A percentile compares a stretch with the other conserved stretches of the same genome.
These are phyloP conservation scores for Chrosomus eos DNA, from an alignment of 2,797 vertebrate genomes.

Conservation along the genomic window DNA sequence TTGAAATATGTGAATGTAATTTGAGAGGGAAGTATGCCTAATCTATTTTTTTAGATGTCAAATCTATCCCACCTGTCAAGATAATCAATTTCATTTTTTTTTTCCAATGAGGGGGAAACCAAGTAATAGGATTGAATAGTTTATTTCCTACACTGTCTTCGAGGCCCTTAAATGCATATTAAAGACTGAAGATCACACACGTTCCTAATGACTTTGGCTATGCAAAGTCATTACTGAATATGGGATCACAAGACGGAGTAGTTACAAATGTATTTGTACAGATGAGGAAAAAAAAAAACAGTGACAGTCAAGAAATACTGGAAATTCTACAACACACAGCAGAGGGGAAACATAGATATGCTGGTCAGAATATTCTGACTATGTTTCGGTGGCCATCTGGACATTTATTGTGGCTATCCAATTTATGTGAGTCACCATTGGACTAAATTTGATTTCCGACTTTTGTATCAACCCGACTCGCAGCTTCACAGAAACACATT, in stretches of 20 bases:
- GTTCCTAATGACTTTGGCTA: not conserved
- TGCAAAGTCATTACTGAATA: not conserved
- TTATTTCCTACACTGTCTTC: constrained; percentile 8
- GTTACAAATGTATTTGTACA: not conserved
- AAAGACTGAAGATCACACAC: not conserved
- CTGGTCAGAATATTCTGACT: not conserved
- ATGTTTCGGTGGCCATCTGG: constrained; percentile 17
- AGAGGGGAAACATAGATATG: not conserved
- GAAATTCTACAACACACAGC: not conserved
- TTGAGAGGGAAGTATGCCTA: constrained; percentile 55
- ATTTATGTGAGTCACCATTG: not conserved
- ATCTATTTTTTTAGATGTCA: constrained; percentile 41
- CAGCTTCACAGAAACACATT: constrained; percentile 25
- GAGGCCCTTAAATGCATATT: constrained; percentile 17
- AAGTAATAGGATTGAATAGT: not conserved
- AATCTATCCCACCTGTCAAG: constrained; percentile 41
- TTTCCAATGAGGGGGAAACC: not conserved
- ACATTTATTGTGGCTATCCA: not conserved
- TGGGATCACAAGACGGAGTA: not conserved
- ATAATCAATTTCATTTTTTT: constrained; percentile 23
- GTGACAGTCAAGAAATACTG: not conserved
- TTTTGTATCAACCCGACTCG: constrained; percentile 5
- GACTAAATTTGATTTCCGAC: not conserved
- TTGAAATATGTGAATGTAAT: constrained; percentile 57
- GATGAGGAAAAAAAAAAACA: not conserved